These are phyloP conservation scores for Chrysolina haemoptera DNA, from an alignment of 2,888 invertebrate species.

Conservation along the genomic window DNA sequence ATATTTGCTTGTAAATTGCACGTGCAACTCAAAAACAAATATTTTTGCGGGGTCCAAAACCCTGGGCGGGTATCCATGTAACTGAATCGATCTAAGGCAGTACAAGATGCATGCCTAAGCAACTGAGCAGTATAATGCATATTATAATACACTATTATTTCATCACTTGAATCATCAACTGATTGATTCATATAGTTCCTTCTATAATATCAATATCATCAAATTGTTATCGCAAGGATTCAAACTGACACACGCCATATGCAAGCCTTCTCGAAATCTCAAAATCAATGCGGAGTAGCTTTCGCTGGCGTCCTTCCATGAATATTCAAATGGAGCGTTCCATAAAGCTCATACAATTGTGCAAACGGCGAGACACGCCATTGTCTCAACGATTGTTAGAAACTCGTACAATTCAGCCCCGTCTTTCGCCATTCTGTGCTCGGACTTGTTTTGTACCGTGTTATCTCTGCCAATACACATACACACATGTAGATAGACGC, in stretches of 20 bases:
- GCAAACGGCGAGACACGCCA: conserved; percentile 34
- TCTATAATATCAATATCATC: too few species aligned
- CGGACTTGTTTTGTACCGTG: conserved; percentile 31
- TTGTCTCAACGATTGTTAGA: conserved; percentile 35
- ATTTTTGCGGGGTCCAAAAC: too few species aligned
- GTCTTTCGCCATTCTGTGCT: conserved; percentile 34
- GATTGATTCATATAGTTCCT: too few species aligned
- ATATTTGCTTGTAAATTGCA: too few species aligned
- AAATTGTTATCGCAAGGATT: too few species aligned
- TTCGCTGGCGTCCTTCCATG: conserved; percentile 33
- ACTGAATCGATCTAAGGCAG: too few species aligned
- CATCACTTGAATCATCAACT: too few species aligned
- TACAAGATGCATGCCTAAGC: too few species aligned
- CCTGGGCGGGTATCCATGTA: too few species aligned
- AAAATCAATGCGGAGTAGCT: conserved; percentile 22
- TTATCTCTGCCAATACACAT: conserved; percentile 34
- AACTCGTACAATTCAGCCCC: conserved; percentile 32
- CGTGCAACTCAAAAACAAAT: too few species aligned
- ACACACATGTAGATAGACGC: conserved; percentile 18
- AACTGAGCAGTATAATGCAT: too few species aligned
- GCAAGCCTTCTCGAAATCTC: background rate
- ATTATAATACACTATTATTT: too few species aligned
- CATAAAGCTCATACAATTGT: conserved; percentile 40
- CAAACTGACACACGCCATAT: background rate
- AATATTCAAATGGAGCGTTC: conserved; percentile 35